phyloP scores from a whole-genome alignment of 2,888 invertebrate genomes.

The Meandrusa payeni region DNA sequence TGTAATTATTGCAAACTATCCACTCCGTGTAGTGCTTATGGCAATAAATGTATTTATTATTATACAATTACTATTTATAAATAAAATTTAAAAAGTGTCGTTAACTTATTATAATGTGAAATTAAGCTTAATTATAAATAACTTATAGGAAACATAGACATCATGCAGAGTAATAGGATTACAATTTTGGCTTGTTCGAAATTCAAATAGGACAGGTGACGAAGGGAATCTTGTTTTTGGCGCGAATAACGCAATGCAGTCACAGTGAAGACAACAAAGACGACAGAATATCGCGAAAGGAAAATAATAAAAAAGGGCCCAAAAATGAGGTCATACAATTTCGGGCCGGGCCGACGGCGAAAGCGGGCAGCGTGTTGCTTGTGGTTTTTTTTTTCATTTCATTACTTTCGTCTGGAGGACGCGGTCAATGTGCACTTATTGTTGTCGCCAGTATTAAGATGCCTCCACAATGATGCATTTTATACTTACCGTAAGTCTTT shows the following conservation, averaged over 20 bases:
- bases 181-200: slow-evolving; percentile 8
- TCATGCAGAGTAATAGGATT: no score
- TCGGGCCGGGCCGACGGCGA: slow-evolving; percentile 41
- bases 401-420: slow-evolving; percentile 61
- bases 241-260: slow-evolving; percentile 20
- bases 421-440: slow-evolving; percentile 47
- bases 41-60: no score
- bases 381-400: slow-evolving; percentile 42
- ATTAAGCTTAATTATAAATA: no score
- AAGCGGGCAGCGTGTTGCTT: slow-evolving; percentile 36
- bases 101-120: no score
- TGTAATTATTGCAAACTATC: no score
- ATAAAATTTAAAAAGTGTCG: no score
- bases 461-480: slow-evolving; percentile 22
- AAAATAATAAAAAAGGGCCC: slow-evolving; percentile 29
- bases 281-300: slow-evolving; percentile 26
- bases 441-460: slow-evolving; percentile 31
- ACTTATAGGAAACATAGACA: no score
- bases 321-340: slow-evolving; percentile 63
- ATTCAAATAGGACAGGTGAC: slow-evolving; percentile 4
- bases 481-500: no score
- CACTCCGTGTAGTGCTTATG: no score
- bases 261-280: slow-evolving; percentile 18
- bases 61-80: no score
- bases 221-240: slow-evolving; percentile 1